A percentile compares a stretch with the other conserved stretches of the same genome.
These are phyloP conservation scores for Passer montanus DNA, from an alignment of 2,113 vertebrate species.

Conservation along the genomic window DNA sequence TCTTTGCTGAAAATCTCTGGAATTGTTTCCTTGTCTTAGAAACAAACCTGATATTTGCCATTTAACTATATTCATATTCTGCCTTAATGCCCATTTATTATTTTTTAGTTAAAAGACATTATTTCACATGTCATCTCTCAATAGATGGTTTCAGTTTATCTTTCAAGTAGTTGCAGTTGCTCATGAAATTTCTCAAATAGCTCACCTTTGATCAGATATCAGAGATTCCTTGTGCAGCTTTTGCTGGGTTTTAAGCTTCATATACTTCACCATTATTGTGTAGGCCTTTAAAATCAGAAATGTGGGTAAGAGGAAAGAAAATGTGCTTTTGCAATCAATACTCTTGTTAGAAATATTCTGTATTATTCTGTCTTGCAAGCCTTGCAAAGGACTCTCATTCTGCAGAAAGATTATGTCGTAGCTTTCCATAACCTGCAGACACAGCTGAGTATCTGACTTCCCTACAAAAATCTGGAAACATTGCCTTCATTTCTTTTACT, in stretches of 20 bases:
- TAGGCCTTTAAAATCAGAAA: slow-evolving; percentile 38
- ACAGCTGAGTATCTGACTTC: slow-evolving; percentile 11
- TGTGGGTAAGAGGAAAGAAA: slow-evolving; percentile 10
- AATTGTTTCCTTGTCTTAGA: background rate
- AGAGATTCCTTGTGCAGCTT: slow-evolving; percentile 23
- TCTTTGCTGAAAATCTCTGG: slow-evolving; percentile 20
- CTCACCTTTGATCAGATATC: slow-evolving; percentile 3
- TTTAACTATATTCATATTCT: background rate
- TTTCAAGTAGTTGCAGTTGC: background rate
- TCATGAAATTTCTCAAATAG: slow-evolving; percentile 2
- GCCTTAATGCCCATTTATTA: background rate
- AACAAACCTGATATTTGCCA: slow-evolving; percentile 17
- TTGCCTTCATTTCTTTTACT: background rate
- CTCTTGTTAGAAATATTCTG: slow-evolving; percentile 32
- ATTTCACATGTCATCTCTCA: background rate
- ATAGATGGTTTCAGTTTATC: slow-evolving; percentile 23
- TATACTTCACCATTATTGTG: slow-evolving; percentile 10
- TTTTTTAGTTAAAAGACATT: slow-evolving; percentile 12
- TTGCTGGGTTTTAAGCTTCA: background rate
- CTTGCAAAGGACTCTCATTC: background rate
- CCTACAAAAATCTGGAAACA: slow-evolving; percentile 1
- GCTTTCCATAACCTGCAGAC: background rate
- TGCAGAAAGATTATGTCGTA: background rate
- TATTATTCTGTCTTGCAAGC: slow-evolving; percentile 33
- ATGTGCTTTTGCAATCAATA: slow-evolving; percentile 50